These are phyloP conservation scores for Elmis aenea DNA, from an alignment of 2,888 invertebrate species.

Conservation along the genomic window DNA sequence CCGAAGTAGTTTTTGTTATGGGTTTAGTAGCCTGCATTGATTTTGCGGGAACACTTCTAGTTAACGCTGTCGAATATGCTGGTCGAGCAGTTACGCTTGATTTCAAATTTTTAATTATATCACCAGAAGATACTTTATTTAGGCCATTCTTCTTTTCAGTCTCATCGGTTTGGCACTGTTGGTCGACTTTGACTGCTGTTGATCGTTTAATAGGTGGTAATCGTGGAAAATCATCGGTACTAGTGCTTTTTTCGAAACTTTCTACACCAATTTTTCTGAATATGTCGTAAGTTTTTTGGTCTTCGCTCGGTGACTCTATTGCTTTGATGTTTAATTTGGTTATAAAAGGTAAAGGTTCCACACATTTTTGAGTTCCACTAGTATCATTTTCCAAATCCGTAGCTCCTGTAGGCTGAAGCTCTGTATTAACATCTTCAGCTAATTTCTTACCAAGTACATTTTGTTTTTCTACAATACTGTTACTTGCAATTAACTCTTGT, in stretches of 20 bases:
- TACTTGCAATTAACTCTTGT: neutral
- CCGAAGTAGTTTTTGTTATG: slow-evolving; percentile 18
- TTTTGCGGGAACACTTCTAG: slow-evolving; percentile 41
- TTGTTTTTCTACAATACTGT: too few species aligned
- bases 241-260: slow-evolving; percentile 44
- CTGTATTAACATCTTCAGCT: neutral
- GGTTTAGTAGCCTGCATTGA: slow-evolving; percentile 29
- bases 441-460: too few species aligned
- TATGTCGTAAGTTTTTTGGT: slow-evolving; percentile 44
- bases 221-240: slow-evolving; percentile 42
- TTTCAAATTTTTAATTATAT: neutral
- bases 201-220: slow-evolving; percentile 33
- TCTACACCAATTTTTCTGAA: slow-evolving; percentile 41
- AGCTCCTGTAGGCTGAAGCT: neutral
- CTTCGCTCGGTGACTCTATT: slow-evolving; percentile 46
- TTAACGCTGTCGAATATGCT: slow-evolving; percentile 48
- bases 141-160: slow-evolving; percentile 27
- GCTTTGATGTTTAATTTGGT: slow-evolving; percentile 20
- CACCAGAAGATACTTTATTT: too few species aligned
- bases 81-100: slow-evolving; percentile 26
- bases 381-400: slow-evolving; percentile 3
- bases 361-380: neutral
- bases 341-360: neutral
- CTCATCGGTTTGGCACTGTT: slow-evolving; percentile 44
- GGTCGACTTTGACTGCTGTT: slow-evolving; percentile 38